Evolutionary conservation across 2,113 vertebrate species (phyloP).

Genomic region (Channa maculata): DNA sequence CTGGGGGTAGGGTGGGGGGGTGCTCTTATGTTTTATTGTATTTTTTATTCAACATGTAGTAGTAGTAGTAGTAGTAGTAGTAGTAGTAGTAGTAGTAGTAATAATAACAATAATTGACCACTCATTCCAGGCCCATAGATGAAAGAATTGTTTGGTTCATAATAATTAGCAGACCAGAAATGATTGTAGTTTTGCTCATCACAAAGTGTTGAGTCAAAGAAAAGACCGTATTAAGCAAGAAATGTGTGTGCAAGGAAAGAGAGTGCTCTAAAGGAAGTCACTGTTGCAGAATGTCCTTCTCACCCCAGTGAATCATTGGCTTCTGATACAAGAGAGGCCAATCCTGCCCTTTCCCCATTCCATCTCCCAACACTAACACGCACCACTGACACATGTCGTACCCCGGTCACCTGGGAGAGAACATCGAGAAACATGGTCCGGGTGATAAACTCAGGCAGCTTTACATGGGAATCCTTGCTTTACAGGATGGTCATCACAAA

Average conservation of each 20-base stretch:
- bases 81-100: no score
- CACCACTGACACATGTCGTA: constrained; percentile 69
- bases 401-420: constrained; percentile 65
- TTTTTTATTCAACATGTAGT: no score
- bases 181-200: no score
- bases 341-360: constrained; percentile 52
- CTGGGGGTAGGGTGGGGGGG: no score
- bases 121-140: no score
- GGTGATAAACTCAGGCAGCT: constrained; percentile 59
- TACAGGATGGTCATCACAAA: constrained; percentile 59
- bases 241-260: constrained; percentile 8
- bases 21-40: no score
- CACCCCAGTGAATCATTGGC: constrained; percentile 72
- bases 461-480: constrained; percentile 68
- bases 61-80: no score
- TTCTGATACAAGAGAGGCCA: constrained; percentile 56
- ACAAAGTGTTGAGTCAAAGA: neutral
- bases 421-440: constrained; percentile 53
- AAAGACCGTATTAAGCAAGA: constrained; percentile 5
- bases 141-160: neutral
- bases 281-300: constrained; percentile 73
- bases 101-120: no score
- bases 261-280: constrained; percentile 48
- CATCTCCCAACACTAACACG: constrained; percentile 65
- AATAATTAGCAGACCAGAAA: neutral